These are phyloP conservation scores for Bombus vancouverensis DNA, from an alignment of 1,140 invertebrate species.

Conservation along the genomic window DNA sequence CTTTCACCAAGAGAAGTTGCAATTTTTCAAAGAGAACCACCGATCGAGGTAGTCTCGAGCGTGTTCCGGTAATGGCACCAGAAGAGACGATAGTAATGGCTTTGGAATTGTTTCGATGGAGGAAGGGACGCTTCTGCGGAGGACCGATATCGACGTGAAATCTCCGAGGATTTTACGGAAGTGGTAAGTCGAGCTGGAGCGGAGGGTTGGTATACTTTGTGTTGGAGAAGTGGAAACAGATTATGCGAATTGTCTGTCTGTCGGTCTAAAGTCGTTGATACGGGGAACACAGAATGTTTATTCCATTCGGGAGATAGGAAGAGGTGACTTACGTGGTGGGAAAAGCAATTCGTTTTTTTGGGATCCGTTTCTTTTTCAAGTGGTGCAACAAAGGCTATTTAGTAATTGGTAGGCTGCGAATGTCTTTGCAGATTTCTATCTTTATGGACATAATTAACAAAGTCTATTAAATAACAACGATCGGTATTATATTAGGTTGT, in stretches of 20 bases:
- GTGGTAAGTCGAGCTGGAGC: neutral
- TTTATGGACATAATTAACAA: too few relatives aligned
- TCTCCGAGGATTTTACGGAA: neutral
- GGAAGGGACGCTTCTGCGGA: neutral
- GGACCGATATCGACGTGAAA: neutral
- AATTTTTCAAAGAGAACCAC: neutral
- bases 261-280: neutral
- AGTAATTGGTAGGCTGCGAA: too few relatives aligned
- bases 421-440: too few relatives aligned
- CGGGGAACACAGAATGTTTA: neutral
- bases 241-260: neutral
- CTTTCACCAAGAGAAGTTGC: neutral
- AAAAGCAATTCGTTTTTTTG: too few relatives aligned
- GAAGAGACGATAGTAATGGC: neutral
- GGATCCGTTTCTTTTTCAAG: too few relatives aligned
- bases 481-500: too few relatives aligned
- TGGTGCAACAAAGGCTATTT: too few relatives aligned
- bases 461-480: too few relatives aligned
- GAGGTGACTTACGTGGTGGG: too few relatives aligned
- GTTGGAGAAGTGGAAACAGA: neutral
- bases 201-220: neutral
- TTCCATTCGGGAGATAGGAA: too few relatives aligned
- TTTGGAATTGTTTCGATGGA: conserved; percentile 20
- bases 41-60: neutral
- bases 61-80: neutral